Evolutionary conservation across 2,113 vertebrate species (phyloP), one percentile per base, ranked within the genome.

Genomic region (Dendropsophus ebraccatus): DNA sequence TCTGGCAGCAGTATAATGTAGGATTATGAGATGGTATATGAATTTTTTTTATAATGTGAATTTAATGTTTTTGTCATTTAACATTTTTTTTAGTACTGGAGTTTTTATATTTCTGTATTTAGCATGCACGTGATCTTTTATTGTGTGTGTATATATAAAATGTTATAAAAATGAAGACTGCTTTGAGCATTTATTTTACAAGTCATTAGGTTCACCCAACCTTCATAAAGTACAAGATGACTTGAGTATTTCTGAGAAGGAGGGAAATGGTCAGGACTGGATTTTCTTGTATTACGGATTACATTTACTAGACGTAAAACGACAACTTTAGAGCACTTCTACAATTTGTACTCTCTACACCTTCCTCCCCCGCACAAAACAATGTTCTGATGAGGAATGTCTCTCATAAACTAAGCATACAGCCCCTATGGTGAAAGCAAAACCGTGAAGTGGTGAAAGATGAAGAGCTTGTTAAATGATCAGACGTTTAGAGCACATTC

Each of bases 71-170:
- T 54, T n/a, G 28, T 60, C 21, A 62, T 32, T 54, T 28, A 35
- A 60, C 45, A 45, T 14, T 19, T 17, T 58, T 54, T 80, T 25
- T 60, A 60, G 54, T 30, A 62, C 23, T 60, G 10, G 0, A 77
- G n/a, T n/a, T 23, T 76, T 76, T 79, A 79, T 79, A 79, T 62
- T 80, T 60, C 37, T 80, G 54, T 62, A 80, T 80, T 60, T 80
- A n/a, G 76, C 28, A 58, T 79, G 77, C 23, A 45, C 11, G 9
- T 19, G 0, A 37, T 23, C 8, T 41, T 35, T 10, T 72, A 17
- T 50, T 2, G 41, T 69, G 13, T 28, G n/a, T 75, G 11, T 76
- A 25, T 25, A 25, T 25, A 62, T 62, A 80, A 80, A 80, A 60
- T 62, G 2, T 37, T 79, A 37, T 37, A 30, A 79, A n/a, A 23